These are phyloP conservation scores for Channa argus DNA, from an alignment of 2,113 vertebrate species.

Conservation along the genomic window DNA sequence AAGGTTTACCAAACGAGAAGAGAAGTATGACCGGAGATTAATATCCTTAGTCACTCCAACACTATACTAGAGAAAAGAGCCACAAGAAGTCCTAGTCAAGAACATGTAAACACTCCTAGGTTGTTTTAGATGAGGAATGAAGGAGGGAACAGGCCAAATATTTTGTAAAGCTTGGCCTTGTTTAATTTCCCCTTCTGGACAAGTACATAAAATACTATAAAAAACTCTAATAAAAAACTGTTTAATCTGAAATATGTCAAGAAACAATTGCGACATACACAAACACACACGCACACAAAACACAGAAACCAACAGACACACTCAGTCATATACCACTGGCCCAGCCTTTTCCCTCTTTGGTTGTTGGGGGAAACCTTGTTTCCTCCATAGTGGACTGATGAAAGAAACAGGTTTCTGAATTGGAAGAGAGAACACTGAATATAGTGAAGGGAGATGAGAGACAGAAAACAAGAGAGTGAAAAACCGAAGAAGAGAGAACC, in stretches of 20 bases:
- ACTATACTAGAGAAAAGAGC: no score
- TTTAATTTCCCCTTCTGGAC: not conserved
- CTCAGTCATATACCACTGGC: not conserved
- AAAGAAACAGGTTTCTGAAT: conserved; percentile 65
- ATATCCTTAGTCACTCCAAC: no score
- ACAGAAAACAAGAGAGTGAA: not conserved
- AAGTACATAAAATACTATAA: conserved; percentile 1
- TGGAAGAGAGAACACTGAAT: not conserved
- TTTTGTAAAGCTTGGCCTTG: not conserved
- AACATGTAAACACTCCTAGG: not conserved
- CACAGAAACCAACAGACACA: no score
- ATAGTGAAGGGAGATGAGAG: not conserved
- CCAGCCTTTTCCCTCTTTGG: conserved; percentile 6
- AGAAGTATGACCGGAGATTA: no score
- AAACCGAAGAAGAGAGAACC: conserved; percentile 40
- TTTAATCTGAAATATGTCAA: conserved; percentile 1
- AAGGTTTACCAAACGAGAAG: no score
- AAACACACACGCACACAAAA: not conserved
- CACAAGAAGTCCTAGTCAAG: not conserved
- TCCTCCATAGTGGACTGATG: conserved; percentile 46
- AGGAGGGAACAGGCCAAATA: not conserved
- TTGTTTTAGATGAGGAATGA: not conserved
- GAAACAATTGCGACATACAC: not conserved
- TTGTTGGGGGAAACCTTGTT: conserved; percentile 36
- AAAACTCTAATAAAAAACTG: not conserved